Conservation (phyloP, 2,113 vertebrate species). For the Ageneiosus marmoratus region DNA sequence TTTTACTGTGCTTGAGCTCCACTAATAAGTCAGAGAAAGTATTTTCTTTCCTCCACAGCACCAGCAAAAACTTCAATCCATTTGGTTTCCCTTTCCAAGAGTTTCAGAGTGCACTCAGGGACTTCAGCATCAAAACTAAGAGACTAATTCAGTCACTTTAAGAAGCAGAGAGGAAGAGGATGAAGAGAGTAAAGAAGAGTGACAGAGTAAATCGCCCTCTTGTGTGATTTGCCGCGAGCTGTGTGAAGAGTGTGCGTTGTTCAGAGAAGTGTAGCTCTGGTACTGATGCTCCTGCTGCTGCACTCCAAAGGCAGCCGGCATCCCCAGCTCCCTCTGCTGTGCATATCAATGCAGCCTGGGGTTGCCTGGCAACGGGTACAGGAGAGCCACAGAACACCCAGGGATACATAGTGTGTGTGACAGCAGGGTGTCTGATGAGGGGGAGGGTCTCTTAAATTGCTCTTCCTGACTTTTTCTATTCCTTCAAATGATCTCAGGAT, state of each 20-base stretch:
- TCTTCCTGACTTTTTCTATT: conserved; percentile 18
- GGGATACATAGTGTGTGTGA: conserved; percentile 67
- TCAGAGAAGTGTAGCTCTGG: conserved; percentile 52
- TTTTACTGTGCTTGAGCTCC: conserved; percentile 33
- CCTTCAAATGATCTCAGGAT: conserved; percentile 4
- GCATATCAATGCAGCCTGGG: conserved; percentile 81
- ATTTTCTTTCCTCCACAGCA: neutral
- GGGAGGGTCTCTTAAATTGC: conserved; percentile 59
- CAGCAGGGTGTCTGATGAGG: conserved; percentile 61
- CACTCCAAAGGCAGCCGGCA: conserved; percentile 68
- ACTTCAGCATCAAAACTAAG: conserved; percentile 30
- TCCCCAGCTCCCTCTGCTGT: conserved; percentile 76
- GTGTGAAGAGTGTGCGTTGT: conserved; percentile 38
- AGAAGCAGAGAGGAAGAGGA: conserved; percentile 35
- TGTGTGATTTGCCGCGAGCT: conserved; percentile 17
- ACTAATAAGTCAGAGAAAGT: conserved; percentile 19
- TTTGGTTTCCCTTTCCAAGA: conserved; percentile 18
- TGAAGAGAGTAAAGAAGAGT: conserved; percentile 21
- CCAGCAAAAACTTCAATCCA: conserved; percentile 32
- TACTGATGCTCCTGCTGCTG: conserved; percentile 62
- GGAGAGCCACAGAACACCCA: conserved; percentile 75
- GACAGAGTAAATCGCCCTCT: neutral
- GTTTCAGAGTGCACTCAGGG: conserved; percentile 43
- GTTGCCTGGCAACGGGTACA: conserved; percentile 89
- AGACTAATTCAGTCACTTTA: conserved; percentile 42